phyloP scores from a whole-genome alignment of 2,888 invertebrate species.

The Gordius sp. region DNA sequence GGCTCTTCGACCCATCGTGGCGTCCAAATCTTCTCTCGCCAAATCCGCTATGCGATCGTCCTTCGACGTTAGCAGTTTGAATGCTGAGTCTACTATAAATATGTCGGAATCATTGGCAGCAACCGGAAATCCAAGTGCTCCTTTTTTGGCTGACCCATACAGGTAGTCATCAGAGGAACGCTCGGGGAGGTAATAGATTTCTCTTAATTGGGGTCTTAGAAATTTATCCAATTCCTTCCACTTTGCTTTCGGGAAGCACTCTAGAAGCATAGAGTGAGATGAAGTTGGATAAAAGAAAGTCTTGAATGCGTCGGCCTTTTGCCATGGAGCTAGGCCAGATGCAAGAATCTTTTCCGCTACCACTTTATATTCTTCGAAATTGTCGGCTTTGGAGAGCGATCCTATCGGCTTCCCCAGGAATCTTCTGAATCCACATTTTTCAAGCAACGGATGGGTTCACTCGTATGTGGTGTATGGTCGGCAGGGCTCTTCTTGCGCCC shows the following conservation, averaged over 20 bases:
- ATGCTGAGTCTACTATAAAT: conserved; percentile 16
- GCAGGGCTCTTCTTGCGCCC: neutral
- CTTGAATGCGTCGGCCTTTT: conserved; percentile 21
- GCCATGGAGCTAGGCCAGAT: conserved; percentile 22
- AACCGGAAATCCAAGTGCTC: conserved; percentile 18
- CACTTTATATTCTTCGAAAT: too few species aligned
- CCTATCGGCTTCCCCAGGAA: too few species aligned
- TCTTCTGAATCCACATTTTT: too few species aligned
- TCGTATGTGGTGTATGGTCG: neutral
- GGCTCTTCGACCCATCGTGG: too few species aligned
- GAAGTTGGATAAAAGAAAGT: conserved; percentile 20
- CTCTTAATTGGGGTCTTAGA: conserved; percentile 17
- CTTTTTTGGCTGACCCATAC: conserved; percentile 19
- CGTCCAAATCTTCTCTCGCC: too few species aligned
- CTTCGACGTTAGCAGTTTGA: neutral
- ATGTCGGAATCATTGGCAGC: conserved; percentile 19
- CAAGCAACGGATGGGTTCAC: neutral
- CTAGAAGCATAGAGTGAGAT: conserved; percentile 10
- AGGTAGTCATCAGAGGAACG: conserved; percentile 20
- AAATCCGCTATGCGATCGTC: too few species aligned
- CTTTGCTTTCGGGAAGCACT: conserved; percentile 17
- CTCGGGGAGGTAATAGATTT: conserved; percentile 18
- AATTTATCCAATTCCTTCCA: conserved; percentile 17
- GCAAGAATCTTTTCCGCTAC: conserved; percentile 17
- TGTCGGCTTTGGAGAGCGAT: too few species aligned